Base-by-base conservation (phyloP, 2,888 invertebrate species). In the Eugnorisma glareosa region DNA sequence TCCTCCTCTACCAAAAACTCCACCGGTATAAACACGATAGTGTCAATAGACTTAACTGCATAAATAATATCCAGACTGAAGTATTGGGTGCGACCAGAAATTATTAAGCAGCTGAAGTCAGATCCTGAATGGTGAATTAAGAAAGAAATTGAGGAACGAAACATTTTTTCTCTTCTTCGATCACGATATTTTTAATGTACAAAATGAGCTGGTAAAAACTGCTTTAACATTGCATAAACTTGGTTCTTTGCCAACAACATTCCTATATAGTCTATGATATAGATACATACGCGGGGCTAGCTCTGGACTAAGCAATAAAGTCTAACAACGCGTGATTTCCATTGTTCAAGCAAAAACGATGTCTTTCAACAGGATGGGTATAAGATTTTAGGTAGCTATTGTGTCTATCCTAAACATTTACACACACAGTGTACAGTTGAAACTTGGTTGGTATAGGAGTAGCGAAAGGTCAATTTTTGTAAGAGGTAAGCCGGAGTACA, bases 221-320 rank as follows among this genome's bases (percentile, higher is more conserved):
- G 28, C 7, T 63, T 35, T n/a, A 40, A 67, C 7, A 31, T 18
- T 24, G 21, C 24, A 45, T n/a, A 40, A 54, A 66, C 18, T 82
- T 59, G 59, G 43, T 35, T 35, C 35, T 59, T 10, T 59, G 48
- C 59, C 37, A 84, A 66, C 21, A 66, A 59, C 11, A 59, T 67
- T 61, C 45, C 21, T n/a, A n/a, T n/a, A n/a, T n/a, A n/a, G n/a
- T 68, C n/a, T 10, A 43, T 31, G 21, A 1, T 31, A 43, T 61
- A 54, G 2, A 18, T 59, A 66, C 64, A 70, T 66, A 70, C 15
- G 13, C 10, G 7, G 11, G 8, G 48, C 37, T 48, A 24, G 8
- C 21, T 21, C 11, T 51, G 11, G 18, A 24, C 18, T 40, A 15
- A 31, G 8, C 48, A 76, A 59, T 74, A 0, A 48, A 43, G 15